These are phyloP conservation scores for Scaptomyza tumidula DNA, from an alignment of 2,888 invertebrate genomes.

Conservation along the genomic window DNA sequence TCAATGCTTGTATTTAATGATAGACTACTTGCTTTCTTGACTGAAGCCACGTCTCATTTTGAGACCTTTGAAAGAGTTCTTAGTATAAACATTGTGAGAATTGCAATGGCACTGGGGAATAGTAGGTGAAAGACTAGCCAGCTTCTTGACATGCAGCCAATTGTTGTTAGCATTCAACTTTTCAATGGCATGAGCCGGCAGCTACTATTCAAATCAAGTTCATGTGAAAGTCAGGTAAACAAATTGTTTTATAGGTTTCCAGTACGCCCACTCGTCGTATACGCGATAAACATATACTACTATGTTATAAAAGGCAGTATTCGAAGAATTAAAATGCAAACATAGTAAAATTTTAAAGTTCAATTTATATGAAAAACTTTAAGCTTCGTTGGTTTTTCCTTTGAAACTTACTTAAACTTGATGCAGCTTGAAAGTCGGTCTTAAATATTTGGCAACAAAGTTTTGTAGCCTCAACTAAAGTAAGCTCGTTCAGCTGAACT, in stretches of 20 bases:
- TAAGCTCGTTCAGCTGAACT: conserved; percentile 48
- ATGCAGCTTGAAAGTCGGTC: not conserved
- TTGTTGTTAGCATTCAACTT: conserved; percentile 24
- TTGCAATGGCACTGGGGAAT: not conserved
- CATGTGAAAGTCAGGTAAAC: conserved; percentile 41
- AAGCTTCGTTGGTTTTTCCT: not conserved
- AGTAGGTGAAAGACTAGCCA: conserved; percentile 14
- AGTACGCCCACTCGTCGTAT: conserved; percentile 21
- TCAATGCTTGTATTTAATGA: conserved; percentile 63
- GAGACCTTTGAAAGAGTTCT: conserved; percentile 11
- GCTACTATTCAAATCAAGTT: conserved; percentile 52
- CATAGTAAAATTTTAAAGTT: not conserved
- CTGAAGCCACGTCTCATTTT: conserved; percentile 9
- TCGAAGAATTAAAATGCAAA: not conserved
- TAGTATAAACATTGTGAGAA: conserved; percentile 1
- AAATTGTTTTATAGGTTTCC: conserved; percentile 43
- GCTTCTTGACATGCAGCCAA: conserved; percentile 44
- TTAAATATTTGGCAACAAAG: conserved; percentile 5
- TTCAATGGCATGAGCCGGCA: conserved; percentile 14
- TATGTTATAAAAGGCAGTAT: too few relatives aligned
- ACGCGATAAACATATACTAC: conserved; percentile 1
- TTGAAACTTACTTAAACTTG: not conserved
- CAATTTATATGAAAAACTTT: not conserved
- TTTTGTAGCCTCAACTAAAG: conserved; percentile 8
- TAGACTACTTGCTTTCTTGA: conserved; percentile 33